Evolutionary conservation across 1,140 invertebrate genomes (phyloP).

Genomic region (Apis cerana): DNA sequence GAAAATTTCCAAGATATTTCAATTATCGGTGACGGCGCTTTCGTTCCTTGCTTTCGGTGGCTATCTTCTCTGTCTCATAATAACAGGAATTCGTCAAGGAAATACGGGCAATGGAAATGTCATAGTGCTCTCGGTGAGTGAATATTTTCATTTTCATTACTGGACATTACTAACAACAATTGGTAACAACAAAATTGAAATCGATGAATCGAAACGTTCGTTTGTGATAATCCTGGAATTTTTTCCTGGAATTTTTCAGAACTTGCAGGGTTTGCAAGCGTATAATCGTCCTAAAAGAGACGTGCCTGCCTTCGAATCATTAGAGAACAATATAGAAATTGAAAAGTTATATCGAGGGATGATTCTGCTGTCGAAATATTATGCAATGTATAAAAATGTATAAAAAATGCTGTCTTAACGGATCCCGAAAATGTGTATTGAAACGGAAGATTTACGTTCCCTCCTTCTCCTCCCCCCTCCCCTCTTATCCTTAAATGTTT

Average conservation of each 20-base stretch:
- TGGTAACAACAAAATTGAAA: neutral
- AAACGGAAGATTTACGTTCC: no score
- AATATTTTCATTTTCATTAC: neutral
- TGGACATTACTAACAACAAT: no score
- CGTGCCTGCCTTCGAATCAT: conserved; percentile 54
- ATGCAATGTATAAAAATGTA: conserved; percentile 60
- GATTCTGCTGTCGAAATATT: conserved; percentile 75
- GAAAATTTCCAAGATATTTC: conserved; percentile 86
- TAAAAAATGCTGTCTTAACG: neutral
- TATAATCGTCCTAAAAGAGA: conserved; percentile 71
- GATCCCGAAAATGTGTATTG: neutral
- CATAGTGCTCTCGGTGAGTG: conserved; percentile 75
- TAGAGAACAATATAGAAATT: conserved; percentile 67
- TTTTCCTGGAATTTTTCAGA: conserved; percentile 56
- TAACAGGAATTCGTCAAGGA: conserved; percentile 84
- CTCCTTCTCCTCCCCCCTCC: no score
- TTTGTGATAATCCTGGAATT: neutral
- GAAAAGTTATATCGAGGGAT: conserved; percentile 75
- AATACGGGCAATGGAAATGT: conserved; percentile 61
- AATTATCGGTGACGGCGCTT: conserved; percentile 87
- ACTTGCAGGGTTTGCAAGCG: conserved; percentile 64
- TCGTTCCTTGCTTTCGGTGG: conserved; percentile 90
- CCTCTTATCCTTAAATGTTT: no score
- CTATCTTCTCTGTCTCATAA: conserved; percentile 88
- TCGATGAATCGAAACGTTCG: neutral